phyloP scores from a whole-genome alignment of 1,140 invertebrate genomes.

The Hydropsyche tenuis region DNA sequence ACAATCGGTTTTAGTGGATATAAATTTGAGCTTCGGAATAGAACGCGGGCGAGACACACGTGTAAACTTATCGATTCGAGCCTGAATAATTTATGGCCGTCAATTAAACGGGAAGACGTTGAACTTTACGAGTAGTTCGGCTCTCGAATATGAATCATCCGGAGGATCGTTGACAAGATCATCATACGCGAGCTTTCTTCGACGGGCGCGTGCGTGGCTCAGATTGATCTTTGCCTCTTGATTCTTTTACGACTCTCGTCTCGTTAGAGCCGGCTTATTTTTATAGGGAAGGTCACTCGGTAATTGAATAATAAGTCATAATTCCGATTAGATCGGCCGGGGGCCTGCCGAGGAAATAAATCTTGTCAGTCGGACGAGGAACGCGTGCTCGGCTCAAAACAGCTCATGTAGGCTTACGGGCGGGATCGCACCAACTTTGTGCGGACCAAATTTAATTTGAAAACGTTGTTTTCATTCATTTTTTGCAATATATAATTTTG shows the following conservation, averaged over 20 bases:
- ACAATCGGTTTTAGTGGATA: conserved; percentile 17
- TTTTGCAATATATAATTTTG: not conserved
- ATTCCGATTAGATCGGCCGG: conserved; percentile 43
- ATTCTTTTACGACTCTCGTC: conserved; percentile 16
- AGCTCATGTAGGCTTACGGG: conserved; percentile 31
- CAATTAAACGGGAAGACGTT: too few relatives aligned
- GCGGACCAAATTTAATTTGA: not conserved
- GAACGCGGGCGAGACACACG: not conserved
- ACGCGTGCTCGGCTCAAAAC: conserved; percentile 30
- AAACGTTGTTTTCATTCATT: not conserved
- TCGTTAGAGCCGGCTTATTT: conserved; percentile 24
- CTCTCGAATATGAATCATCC: too few relatives aligned
- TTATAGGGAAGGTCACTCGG: conserved; percentile 38
- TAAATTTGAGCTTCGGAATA: not conserved
- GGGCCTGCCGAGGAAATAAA: conserved; percentile 30
- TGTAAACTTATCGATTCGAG: too few relatives aligned
- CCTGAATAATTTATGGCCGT: too few relatives aligned
- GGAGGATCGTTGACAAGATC: too few relatives aligned
- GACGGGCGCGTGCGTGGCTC: not conserved
- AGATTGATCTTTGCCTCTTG: conserved; percentile 15
- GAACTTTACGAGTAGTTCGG: too few relatives aligned
- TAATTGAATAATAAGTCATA: conserved; percentile 47
- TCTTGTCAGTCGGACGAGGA: conserved; percentile 21
- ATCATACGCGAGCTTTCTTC: too few relatives aligned
- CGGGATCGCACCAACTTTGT: conserved; percentile 5